phyloP scores from a whole-genome alignment of 1,140 invertebrate genomes.

The Musca vetustissima region DNA sequence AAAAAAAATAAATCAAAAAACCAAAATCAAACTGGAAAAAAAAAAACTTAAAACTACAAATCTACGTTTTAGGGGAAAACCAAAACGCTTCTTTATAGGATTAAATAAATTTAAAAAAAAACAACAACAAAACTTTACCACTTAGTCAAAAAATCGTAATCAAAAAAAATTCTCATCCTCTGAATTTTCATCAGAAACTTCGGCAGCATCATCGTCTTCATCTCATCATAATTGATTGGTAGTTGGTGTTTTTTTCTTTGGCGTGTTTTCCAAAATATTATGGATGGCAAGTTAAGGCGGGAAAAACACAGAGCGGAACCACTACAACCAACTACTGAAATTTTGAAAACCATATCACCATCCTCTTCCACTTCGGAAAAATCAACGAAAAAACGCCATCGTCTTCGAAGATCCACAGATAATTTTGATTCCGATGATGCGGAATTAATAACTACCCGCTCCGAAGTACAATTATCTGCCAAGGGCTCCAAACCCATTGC shows the following conservation, averaged over 20 bases:
- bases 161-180: background rate
- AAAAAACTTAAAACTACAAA: slow-evolving; percentile 1
- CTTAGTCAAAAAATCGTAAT: background rate
- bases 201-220: background rate
- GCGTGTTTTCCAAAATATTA: too few relatives aligned
- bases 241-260: too few relatives aligned
- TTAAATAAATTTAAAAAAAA: slow-evolving; percentile 4
- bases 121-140: background rate
- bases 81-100: slow-evolving; percentile 21
- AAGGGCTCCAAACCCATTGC: background rate
- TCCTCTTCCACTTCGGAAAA: background rate
- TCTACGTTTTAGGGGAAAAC: slow-evolving; percentile 13
- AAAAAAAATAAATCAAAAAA: background rate
- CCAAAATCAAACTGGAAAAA: too few relatives aligned
- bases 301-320: background rate
- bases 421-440: slow-evolving; percentile 10
- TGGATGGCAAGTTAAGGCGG: background rate
- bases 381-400: background rate
- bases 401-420: background rate
- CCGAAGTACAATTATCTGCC: too few relatives aligned
- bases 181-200: too few relatives aligned
- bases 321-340: too few relatives aligned
- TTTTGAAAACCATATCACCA: background rate
- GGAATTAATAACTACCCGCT: too few relatives aligned
- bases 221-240: too few relatives aligned